Evolutionary conservation across 2,113 vertebrate genomes (phyloP), one percentile per base, ranked within the genome.

Genomic region (Drymodes brunneopygia): DNA sequence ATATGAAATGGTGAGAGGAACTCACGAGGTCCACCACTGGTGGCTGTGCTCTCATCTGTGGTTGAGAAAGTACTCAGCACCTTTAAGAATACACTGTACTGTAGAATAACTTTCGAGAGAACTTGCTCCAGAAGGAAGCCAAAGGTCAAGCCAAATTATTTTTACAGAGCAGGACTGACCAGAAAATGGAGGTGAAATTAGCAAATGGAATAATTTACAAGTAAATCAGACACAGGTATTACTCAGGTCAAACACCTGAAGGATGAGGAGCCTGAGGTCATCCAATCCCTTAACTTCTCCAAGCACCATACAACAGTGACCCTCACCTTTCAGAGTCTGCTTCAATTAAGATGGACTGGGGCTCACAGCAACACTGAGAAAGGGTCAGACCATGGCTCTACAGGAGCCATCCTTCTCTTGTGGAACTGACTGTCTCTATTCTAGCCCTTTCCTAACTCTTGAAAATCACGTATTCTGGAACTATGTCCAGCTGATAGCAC

Each of bases 281-380:
- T 25, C 44, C 4, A 13, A 11, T 42, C 81, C n/a, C 33, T 33
- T 31, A 22, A 50, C 9, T 74, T 44, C 21, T 54, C n/a, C 75
- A 54, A 66, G 51, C 19, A 44, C 47, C 15, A 22, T 0, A 29
- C 0, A 0, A 64, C 5, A 88, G 22, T 13, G 44, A 72, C 15
- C 40, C 66, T 69, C 79, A 62, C 7, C 44, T 62, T 35, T 31
- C 24, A 66, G 57, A 42, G 11, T 50, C 58, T 57, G 8, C 40
- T 16, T 57, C 28, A 72, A n/a, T 31, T 21, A 47, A 35, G 33
- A 44, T 2, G 35, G 38, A 78, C 6, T 50, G 57, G n/a, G 67
- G 47, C 69, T 61, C 78, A 71, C 64, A 74, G 50, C 45, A 73
- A 22, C 42, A 44, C 14, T 20, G 24, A 47, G 23, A 53, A 48